Evolutionary conservation across 2,888 invertebrate genomes (phyloP), one percentile per base, ranked within the genome.

Genomic region (Ophioninae sp.): DNA sequence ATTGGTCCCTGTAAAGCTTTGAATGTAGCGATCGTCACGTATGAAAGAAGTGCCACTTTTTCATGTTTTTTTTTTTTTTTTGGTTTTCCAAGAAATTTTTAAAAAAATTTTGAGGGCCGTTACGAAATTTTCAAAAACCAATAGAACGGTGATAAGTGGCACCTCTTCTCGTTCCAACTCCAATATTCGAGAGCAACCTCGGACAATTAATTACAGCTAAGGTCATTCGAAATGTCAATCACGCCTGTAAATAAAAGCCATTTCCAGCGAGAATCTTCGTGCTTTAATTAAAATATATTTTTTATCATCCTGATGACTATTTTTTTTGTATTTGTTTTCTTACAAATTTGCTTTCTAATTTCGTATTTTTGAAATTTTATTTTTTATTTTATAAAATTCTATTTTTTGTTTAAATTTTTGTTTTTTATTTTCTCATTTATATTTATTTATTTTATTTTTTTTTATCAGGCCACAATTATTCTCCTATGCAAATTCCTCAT

Each of bases 191-290:
- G 56, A 37, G 68, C 57, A 68, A 70, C 57, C 68, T 75, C 61
- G 64, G 59, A 65, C 56, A 44, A 61, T 59, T 67, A 62, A 65
- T 81, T 50, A 30, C 21, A 56, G 6, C 59, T 73, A 72, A 23
- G 72, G 59, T 77, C 74, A 57, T 75, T 74, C 70, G 76, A 77
- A 70, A 79, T 41, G 17, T 83, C 79, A 70, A 70, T 64, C 76
- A 81, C 80, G 79, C 77, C 74, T 85, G 84, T 86, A 84, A 41
- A 85, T 81, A 83, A 69, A 80, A 70, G 82, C 64, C 72, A 73
- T 67, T 57, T 37, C 59, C 67, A 67, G 23, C 30, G 39, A 75
- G 65, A 65, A 62, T 23, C n/a, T 6, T 67, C 67, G 21, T 67
- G 41, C 37, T 59, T 67, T 76, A 57, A 39, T 39, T 65, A n/a